Conservation (phyloP, 2,888 invertebrate genomes). For the Ischnus inquisitorius region DNA sequence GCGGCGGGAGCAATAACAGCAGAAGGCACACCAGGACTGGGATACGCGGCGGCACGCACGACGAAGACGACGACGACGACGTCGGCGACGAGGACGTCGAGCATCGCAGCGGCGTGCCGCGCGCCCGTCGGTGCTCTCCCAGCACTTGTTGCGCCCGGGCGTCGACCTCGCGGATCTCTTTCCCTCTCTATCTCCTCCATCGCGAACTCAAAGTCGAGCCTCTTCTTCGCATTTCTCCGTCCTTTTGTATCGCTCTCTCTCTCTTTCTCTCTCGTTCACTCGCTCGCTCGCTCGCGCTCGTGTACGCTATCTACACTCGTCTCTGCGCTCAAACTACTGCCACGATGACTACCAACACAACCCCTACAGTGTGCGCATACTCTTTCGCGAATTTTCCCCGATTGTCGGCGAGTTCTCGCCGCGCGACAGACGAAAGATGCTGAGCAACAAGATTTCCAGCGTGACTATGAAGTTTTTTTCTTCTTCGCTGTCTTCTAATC, state of each 20-base stretch:
- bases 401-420: conserved; percentile 60
- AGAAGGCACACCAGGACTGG: conserved; percentile 31
- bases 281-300: conserved; percentile 42
- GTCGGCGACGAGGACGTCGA: conserved; percentile 58
- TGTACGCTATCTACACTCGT: not conserved
- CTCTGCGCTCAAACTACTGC: conserved; percentile 28
- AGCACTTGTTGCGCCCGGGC: conserved; percentile 77
- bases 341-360: conserved; percentile 6
- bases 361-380: conserved; percentile 59
- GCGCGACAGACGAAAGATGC: conserved; percentile 33
- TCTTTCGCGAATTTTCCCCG: conserved; percentile 61
- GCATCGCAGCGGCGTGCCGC: conserved; percentile 52
- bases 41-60: conserved; percentile 59
- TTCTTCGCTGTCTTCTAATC: conserved; percentile 3
- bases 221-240: conserved; percentile 62
- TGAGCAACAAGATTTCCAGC: conserved; percentile 42
- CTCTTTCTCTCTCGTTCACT: too few relatives aligned
- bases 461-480: conserved; percentile 3
- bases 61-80: conserved; percentile 58
- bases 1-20: conserved; percentile 28
- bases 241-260: conserved; percentile 43
- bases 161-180: conserved; percentile 75
- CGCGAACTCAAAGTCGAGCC: conserved; percentile 68
- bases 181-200: conserved; percentile 68
- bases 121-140: conserved; percentile 62